These are phyloP conservation scores for Danio tinwini DNA, from an alignment of 2,797 vertebrate genomes.

Conservation along the genomic window DNA sequence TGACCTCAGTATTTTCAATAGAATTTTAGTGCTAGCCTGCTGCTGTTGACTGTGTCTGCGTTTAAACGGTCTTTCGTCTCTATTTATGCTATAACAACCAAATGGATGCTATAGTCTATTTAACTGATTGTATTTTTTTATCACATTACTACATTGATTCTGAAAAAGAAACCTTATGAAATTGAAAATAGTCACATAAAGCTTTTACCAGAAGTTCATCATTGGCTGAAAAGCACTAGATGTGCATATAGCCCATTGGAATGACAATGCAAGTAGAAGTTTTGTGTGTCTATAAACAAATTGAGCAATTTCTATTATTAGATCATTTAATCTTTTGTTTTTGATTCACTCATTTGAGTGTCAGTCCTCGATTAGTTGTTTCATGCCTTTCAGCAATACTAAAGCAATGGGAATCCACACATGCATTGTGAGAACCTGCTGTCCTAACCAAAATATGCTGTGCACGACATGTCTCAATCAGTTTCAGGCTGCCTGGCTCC, in stretches of 20 bases:
- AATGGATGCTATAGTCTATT: no score
- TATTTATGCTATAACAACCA: no score
- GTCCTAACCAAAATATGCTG: constrained; percentile 21
- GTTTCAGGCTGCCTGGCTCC: constrained; percentile 26
- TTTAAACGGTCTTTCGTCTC: no score
- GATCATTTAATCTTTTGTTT: background rate
- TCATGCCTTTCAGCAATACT: constrained; percentile 1
- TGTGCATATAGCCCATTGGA: background rate
- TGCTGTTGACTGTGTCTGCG: no score
- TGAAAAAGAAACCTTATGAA: no score
- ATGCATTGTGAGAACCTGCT: constrained; percentile 10
- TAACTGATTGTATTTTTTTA: no score
- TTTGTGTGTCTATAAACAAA: background rate
- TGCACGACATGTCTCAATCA: constrained; percentile 37
- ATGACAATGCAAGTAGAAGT: background rate
- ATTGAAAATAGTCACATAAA: no score
- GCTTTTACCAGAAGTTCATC: no score
- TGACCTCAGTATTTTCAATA: no score
- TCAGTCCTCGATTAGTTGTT: background rate
- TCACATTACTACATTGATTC: no score
- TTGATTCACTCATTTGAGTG: background rate
- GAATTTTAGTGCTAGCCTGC: no score
- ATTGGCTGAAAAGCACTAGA: no score
- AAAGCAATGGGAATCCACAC: constrained; percentile 21
- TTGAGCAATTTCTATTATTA: background rate